Evolutionary conservation across 2,797 vertebrate genomes (phyloP).

Genomic region (Echiichthys vipera): DNA sequence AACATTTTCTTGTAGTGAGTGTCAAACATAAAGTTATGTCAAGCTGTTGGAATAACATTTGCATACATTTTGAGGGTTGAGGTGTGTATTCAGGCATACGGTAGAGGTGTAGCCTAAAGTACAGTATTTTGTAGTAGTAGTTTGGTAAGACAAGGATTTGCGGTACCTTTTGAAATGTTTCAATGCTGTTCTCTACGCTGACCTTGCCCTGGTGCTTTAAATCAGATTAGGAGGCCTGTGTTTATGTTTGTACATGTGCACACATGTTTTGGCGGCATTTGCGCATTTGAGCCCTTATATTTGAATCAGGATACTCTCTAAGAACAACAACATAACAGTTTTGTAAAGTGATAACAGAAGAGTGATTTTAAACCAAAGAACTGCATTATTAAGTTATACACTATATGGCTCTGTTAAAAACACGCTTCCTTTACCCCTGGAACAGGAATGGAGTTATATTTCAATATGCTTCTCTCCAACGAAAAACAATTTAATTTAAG

Average conservation of each 20-base stretch:
- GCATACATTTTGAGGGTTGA: background rate
- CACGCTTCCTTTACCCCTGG: background rate
- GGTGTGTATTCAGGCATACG: background rate
- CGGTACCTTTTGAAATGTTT: background rate
- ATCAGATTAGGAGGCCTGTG: background rate
- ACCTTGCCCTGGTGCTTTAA: background rate
- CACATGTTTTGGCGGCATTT: background rate
- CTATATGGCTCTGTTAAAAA: background rate
- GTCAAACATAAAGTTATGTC: background rate
- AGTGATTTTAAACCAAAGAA: background rate
- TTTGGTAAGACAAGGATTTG: background rate
- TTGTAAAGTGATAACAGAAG: constrained; percentile 7
- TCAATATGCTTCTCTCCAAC: background rate
- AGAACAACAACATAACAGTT: background rate
- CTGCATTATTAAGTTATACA: background rate
- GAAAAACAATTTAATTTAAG: constrained; percentile 13
- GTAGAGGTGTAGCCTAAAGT: background rate
- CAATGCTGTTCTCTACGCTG: background rate
- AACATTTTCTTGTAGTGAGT: background rate
- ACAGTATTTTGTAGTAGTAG: background rate
- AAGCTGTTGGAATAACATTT: constrained; percentile 7
- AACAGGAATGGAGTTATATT: background rate
- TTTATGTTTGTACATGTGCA: background rate
- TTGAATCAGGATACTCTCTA: background rate
- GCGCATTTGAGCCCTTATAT: background rate